phyloP scores from a whole-genome alignment of 2,888 invertebrate species.

The Drosophila anceps region DNA sequence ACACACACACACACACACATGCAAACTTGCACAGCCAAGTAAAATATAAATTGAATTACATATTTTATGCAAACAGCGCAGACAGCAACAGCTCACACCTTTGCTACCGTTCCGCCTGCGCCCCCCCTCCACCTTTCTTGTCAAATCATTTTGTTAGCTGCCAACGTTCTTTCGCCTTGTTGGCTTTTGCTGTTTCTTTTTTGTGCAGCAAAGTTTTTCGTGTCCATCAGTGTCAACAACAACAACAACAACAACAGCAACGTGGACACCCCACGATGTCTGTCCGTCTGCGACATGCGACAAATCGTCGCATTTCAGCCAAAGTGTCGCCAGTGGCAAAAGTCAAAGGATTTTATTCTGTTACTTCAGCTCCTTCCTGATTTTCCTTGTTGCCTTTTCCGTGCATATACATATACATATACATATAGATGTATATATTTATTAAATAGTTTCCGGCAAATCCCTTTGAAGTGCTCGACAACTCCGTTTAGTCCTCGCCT shows the following conservation, averaged over 20 bases:
- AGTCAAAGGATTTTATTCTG: constrained; percentile 57
- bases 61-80: constrained; percentile 73
- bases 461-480: constrained; percentile 60
- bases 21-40: constrained; percentile 16
- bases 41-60: constrained; percentile 79
- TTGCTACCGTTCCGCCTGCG: not conserved
- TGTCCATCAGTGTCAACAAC: constrained; percentile 65
- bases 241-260: constrained; percentile 3
- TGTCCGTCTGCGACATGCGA: constrained; percentile 53
- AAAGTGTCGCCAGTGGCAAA: constrained; percentile 46
- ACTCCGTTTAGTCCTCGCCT: constrained; percentile 18
- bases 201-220: constrained; percentile 46
- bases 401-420: too few species aligned
- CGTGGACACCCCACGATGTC: constrained; percentile 52
- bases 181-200: constrained; percentile 19
- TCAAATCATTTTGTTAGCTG: constrained; percentile 22
- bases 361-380: not conserved
- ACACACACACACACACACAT: not conserved
- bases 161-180: constrained; percentile 2
- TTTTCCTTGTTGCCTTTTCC: not conserved
- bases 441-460: constrained; percentile 64
- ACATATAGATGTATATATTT: constrained; percentile 48
- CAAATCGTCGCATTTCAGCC: constrained; percentile 57
- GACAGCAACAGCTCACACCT: constrained; percentile 34
- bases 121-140: too few species aligned